phyloP scores from a whole-genome alignment of 2,888 invertebrate genomes.

The Sceliomorpha sp. region DNA sequence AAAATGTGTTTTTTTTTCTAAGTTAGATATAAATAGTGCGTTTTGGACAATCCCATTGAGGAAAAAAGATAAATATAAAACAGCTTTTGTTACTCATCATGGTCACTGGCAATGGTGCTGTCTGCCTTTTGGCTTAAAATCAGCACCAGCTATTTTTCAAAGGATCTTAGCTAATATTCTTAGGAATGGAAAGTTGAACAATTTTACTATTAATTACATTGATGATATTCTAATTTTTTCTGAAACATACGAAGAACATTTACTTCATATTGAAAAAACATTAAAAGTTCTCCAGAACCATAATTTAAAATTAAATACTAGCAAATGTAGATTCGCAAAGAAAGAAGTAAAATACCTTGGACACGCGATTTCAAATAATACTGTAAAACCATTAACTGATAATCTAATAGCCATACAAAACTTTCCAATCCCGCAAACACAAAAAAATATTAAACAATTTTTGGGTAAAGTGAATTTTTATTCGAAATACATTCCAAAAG shows the following conservation, averaged over 20 bases:
- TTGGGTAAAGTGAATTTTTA: slow-evolving; percentile 60
- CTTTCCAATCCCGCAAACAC: slow-evolving; percentile 38
- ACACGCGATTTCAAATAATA: slow-evolving; percentile 41
- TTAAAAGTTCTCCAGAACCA: slow-evolving; percentile 55
- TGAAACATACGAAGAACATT: slow-evolving; percentile 55
- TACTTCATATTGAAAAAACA: slow-evolving; percentile 52
- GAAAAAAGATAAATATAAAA: slow-evolving; percentile 49
- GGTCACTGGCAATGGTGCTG: slow-evolving; percentile 57
- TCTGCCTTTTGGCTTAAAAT: slow-evolving; percentile 51
- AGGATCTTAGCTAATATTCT: slow-evolving; percentile 41
- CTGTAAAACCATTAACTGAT: slow-evolving; percentile 50
- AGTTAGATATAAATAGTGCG: slow-evolving; percentile 46
- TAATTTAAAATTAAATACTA: slow-evolving; percentile 54
- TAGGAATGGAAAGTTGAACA: slow-evolving; percentile 45
- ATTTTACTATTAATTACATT: slow-evolving; percentile 59
- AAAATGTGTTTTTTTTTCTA: slow-evolving; percentile 37
- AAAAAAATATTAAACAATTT: slow-evolving; percentile 53
- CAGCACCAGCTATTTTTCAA: slow-evolving; percentile 54
- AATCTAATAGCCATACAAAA: slow-evolving; percentile 44
- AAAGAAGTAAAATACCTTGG: slow-evolving; percentile 46
- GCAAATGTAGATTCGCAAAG: slow-evolving; percentile 54
- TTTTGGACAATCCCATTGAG: slow-evolving; percentile 53
- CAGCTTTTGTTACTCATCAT: slow-evolving; percentile 55
- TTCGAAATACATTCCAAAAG: slow-evolving; percentile 47
- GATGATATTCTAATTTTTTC: slow-evolving; percentile 62